A percentile compares a stretch with the other conserved stretches of the same genome.
phyloP scores from a whole-genome alignment of 2,797 vertebrate species.

The Sebastes variabilis region DNA sequence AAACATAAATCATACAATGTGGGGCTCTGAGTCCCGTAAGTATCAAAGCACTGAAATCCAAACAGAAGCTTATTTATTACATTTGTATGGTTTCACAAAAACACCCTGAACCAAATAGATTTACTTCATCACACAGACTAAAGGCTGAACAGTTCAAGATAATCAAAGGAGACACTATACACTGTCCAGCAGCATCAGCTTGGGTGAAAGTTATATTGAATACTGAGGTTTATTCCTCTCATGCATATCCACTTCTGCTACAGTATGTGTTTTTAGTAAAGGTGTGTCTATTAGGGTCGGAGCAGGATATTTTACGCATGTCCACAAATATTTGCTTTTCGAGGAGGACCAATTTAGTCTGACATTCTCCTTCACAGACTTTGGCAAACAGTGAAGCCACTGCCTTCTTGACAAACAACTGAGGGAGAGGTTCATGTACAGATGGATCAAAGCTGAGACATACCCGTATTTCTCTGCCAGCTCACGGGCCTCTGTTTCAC shows the following conservation, averaged over 20 bases:
- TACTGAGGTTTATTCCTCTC: background rate
- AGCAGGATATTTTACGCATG: conserved; percentile 64
- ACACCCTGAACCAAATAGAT: background rate
- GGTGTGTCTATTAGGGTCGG: conserved; percentile 43
- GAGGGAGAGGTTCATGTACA: conserved; percentile 60
- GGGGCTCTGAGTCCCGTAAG: background rate
- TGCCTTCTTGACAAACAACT: conserved; percentile 79
- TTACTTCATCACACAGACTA: background rate
- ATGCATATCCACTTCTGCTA: background rate
- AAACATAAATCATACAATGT: background rate
- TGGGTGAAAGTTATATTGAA: background rate
- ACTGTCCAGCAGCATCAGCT: background rate
- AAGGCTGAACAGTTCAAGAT: background rate
- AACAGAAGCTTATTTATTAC: background rate
- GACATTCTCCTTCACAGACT: conserved; percentile 49
- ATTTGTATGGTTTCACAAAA: background rate
- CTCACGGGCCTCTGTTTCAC: conserved; percentile 89
- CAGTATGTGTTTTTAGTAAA: conserved; percentile 39
- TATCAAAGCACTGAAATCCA: background rate
- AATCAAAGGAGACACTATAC: background rate
- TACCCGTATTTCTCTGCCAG: conserved; percentile 96
- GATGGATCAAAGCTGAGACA: conserved; percentile 58
- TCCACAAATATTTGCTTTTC: conserved; percentile 80
- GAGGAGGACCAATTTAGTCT: conserved; percentile 52
- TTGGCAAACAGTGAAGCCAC: conserved; percentile 76